Evolutionary conservation across 2,113 vertebrate species (phyloP), one percentile per base, ranked within the genome.

Genomic region (Mungos mungo): DNA sequence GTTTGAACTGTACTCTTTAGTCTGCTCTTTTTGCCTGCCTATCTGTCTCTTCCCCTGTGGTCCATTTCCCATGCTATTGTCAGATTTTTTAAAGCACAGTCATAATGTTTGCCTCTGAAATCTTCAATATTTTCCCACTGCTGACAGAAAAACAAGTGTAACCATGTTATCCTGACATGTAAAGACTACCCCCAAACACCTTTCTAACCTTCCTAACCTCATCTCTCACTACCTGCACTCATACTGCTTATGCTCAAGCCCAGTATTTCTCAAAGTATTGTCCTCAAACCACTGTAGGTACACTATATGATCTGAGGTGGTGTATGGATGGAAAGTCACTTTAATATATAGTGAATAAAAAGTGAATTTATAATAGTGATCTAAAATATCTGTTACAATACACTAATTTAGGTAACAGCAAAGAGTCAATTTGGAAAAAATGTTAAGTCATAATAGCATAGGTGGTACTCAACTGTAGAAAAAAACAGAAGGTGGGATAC

Each of bases 351-450:
- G 27, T 71, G 66, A 90, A 94, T 88, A 60, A 89, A 89, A 86
- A 86, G 25, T 72, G 45, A 95, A 88, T 88, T 89, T 21, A 41
- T 50, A n/a, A 54, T 60, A 80, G 19, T 71, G 2, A 88, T 91
- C 57, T 66, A 76, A 93, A 96, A 14, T 91, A 83, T 95, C 71
- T 88, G 60, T 92, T 89, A 60, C 91, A 94, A 89, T 66, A 88
- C n/a, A 92, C 79, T 74, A 69, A 57, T 90, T 79, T 83, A 69
- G 54, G 16, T 83, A 89, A 88, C 71, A 93, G 41, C 83, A 88
- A 68, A 52, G 41, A 94, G 10, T 88, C 18, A 50, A 52, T 84
- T 81, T 80, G 41, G 57, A 15, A 83, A 69, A 54, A 79, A 65
- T 54, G n/a, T 63, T 87, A 81, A 89, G 29, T 81, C 66, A 72